Conservation (phyloP, 2,888 invertebrate species). For the Acronicta psi region DNA sequence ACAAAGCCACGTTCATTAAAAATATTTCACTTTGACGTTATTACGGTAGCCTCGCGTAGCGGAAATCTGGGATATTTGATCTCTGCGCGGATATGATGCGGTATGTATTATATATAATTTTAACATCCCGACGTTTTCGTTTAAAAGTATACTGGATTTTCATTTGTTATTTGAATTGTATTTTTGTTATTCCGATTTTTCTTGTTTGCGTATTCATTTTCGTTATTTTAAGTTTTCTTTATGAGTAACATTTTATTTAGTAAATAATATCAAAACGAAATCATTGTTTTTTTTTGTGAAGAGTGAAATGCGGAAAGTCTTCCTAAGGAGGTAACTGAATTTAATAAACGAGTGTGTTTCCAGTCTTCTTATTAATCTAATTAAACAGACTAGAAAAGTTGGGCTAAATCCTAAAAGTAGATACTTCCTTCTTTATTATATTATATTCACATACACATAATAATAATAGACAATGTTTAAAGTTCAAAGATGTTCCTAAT, state of each 20-base stretch:
- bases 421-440: too few relatives aligned
- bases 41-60: conserved; percentile 44
- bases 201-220: neutral
- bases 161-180: conserved; percentile 9
- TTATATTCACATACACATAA: too few relatives aligned
- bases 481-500: neutral
- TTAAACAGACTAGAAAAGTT: too few relatives aligned
- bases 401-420: too few relatives aligned
- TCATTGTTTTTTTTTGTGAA: too few relatives aligned
- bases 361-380: too few relatives aligned
- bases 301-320: too few relatives aligned
- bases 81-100: conserved; percentile 42
- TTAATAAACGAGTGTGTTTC: too few relatives aligned
- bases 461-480: too few relatives aligned
- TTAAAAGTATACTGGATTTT: conserved; percentile 19
- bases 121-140: conserved; percentile 27
- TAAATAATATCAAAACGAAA: too few relatives aligned
- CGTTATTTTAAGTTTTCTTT: neutral
- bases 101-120: conserved; percentile 49
- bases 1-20: conserved; percentile 58
- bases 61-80: conserved; percentile 53
- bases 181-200: conserved; percentile 5
- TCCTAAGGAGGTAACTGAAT: too few relatives aligned
- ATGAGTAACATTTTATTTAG: neutral
- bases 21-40: conserved; percentile 62